These are phyloP conservation scores for Parazoanthus atlanticus DNA, from an alignment of 92 coral and sea anemone species.

Conservation along the genomic window DNA sequence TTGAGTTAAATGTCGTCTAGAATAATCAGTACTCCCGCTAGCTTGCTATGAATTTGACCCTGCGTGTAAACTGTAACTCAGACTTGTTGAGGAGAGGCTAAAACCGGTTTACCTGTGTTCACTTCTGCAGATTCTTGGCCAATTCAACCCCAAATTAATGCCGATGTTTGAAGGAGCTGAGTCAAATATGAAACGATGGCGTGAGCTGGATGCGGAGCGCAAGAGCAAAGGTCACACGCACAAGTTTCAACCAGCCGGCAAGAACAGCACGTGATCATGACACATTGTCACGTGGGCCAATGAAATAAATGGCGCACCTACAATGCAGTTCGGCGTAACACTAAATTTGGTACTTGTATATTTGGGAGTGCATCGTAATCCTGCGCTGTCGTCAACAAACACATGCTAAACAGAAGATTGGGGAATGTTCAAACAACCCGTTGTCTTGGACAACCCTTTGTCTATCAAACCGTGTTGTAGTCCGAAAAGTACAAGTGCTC, in stretches of 20 bases:
- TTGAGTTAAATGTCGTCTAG: too few relatives aligned
- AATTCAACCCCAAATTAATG: conserved; percentile 74
- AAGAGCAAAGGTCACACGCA: conserved; percentile 23
- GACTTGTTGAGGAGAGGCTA: background rate
- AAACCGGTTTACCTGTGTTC: background rate
- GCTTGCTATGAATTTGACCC: too few relatives aligned
- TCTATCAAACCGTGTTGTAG: background rate
- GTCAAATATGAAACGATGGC: conserved; percentile 90
- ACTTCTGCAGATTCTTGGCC: conserved; percentile 71
- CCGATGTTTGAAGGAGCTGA: conserved; percentile 94
- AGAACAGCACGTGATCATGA: conserved; percentile 5
- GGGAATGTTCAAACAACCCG: background rate
- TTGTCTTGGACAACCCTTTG: background rate
- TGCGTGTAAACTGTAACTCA: background rate
- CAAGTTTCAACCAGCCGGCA: background rate
- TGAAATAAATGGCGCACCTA: background rate
- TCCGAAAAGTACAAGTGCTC: background rate
- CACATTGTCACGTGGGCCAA: conserved; percentile 13
- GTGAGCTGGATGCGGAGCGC: conserved; percentile 69
- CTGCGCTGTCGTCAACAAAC: background rate
- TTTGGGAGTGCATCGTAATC: background rate
- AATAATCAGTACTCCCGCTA: too few relatives aligned
- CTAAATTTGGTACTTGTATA: background rate
- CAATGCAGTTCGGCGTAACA: background rate
- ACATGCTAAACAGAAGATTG: background rate